These are phyloP conservation scores for Luffia ferchaultella DNA, from an alignment of 2,888 invertebrate species.

Conservation along the genomic window DNA sequence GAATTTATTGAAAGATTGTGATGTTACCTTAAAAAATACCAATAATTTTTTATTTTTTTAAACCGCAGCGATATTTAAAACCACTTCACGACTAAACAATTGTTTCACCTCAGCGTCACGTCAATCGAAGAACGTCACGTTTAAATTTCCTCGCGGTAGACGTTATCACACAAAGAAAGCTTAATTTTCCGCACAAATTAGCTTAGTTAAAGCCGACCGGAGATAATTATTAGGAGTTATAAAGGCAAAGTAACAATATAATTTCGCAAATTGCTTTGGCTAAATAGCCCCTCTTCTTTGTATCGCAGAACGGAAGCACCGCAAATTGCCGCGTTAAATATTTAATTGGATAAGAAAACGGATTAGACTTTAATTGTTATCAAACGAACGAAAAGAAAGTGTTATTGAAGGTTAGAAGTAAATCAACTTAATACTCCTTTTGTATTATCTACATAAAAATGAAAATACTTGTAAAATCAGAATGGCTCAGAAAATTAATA, in stretches of 20 bases:
- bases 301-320: constrained; percentile 43
- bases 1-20: too few species aligned
- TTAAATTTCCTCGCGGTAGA: neutral
- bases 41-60: too few species aligned
- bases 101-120: too few species aligned
- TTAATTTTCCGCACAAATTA: constrained; percentile 49
- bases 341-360: constrained; percentile 51
- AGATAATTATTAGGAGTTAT: constrained; percentile 56
- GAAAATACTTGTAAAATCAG: too few species aligned
- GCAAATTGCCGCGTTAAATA: constrained; percentile 53
- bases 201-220: constrained; percentile 48
- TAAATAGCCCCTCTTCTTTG: constrained; percentile 45
- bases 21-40: too few species aligned
- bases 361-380: constrained; percentile 42
- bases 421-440: too few species aligned
- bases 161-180: constrained; percentile 27
- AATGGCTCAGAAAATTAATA: too few species aligned
- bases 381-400: constrained; percentile 11
- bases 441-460: too few species aligned
- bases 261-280: constrained; percentile 52
- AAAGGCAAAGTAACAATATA: constrained; percentile 53
- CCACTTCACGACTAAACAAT: too few species aligned
- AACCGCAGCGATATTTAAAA: too few species aligned
- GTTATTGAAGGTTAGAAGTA: neutral
- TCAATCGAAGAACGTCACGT: neutral